These are phyloP conservation scores for Glaucopsyche alexis DNA, from an alignment of 2,888 invertebrate species.

Conservation along the genomic window DNA sequence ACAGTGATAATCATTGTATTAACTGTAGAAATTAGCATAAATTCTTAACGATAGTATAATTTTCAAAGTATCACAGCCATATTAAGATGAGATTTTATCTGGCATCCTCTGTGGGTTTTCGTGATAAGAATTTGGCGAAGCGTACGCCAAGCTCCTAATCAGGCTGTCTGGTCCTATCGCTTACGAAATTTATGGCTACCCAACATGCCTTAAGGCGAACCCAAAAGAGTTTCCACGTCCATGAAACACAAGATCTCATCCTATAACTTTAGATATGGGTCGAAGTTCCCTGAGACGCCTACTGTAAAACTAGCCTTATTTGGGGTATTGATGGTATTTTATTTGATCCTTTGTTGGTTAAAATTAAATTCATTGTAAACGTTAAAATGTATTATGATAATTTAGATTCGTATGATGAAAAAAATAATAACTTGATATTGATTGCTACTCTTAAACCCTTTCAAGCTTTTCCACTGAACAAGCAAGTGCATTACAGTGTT, in stretches of 20 bases:
- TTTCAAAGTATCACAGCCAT: background rate
- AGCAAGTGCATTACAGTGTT: background rate
- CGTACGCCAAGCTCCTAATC: slow-evolving; percentile 16
- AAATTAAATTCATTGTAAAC: background rate
- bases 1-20: no score
- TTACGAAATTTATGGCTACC: slow-evolving; percentile 14
- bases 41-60: background rate
- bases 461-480: background rate
- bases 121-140: slow-evolving; percentile 22
- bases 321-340: background rate
- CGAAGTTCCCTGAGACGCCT: slow-evolving; percentile 1
- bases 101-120: slow-evolving; percentile 19
- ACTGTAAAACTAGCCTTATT: background rate
- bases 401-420: no score
- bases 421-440: background rate
- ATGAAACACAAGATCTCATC: slow-evolving; percentile 2
- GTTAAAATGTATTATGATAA: background rate
- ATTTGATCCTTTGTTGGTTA: background rate
- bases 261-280: slow-evolving; percentile 17
- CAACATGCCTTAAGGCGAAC: slow-evolving; percentile 14
- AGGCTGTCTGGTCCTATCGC: slow-evolving; percentile 19
- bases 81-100: slow-evolving; percentile 21
- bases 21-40: no score
- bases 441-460: background rate
- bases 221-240: slow-evolving; percentile 8